These are phyloP conservation scores for Kuschelorhynchus macadamiae DNA, from an alignment of 2,888 invertebrate species.

Conservation along the genomic window DNA sequence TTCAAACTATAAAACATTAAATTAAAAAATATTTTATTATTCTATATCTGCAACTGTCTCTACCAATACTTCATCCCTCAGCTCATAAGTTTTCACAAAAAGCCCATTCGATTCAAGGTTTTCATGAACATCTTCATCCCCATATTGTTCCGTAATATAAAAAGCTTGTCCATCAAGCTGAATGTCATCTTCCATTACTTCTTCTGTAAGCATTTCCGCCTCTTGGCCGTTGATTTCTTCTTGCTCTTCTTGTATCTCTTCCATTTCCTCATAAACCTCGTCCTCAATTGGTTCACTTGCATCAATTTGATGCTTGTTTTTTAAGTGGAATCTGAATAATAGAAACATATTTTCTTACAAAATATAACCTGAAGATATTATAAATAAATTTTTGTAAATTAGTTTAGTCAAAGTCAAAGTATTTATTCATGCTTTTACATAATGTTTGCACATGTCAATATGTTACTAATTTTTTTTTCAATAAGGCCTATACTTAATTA, in stretches of 20 bases:
- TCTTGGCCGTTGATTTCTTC: not conserved
- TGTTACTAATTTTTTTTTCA: too few species aligned
- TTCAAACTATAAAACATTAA: not conserved
- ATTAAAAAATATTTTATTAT: not conserved
- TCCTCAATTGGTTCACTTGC: not conserved
- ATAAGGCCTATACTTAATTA: too few species aligned
- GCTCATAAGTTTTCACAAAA: slow-evolving; percentile 1
- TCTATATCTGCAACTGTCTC: not conserved
- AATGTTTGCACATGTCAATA: too few species aligned
- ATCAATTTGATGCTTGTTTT: slow-evolving; percentile 8
- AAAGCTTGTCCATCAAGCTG: not conserved
- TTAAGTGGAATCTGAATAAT: slow-evolving; percentile 25
- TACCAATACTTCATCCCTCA: slow-evolving; percentile 3
- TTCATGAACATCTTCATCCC: not conserved
- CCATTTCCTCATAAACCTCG: not conserved
- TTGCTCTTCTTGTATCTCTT: too few species aligned
- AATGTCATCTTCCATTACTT: not conserved
- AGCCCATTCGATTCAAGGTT: not conserved
- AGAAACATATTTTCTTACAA: not conserved
- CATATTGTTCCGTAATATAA: not conserved
- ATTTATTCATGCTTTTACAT: too few species aligned
- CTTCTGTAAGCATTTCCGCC: not conserved
- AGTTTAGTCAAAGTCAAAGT: too few species aligned
- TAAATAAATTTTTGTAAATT: too few species aligned
- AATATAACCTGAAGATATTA: not conserved